Evolutionary conservation across 2,888 invertebrate species (phyloP).

Genomic region (Caenorhabditis drosophilae): DNA sequence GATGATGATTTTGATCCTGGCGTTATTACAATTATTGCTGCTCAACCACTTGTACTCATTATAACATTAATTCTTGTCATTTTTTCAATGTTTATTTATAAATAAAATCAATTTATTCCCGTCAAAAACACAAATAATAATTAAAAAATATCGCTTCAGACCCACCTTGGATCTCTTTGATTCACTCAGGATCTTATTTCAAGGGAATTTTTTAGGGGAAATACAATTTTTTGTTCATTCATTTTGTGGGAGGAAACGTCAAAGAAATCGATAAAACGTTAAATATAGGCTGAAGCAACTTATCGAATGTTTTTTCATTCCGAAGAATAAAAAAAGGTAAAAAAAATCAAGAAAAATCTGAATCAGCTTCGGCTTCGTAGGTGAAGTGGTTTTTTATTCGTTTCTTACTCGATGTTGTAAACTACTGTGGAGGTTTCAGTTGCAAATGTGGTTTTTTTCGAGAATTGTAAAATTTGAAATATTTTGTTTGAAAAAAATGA

Average conservation of each 20-base stretch:
- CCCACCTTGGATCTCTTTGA: neutral
- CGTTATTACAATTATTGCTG: conserved; percentile 20
- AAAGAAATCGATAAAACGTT: neutral
- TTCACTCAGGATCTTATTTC: conserved; percentile 1
- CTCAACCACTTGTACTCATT: conserved; percentile 27
- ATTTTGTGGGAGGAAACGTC: neutral
- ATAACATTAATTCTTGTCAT: conserved; percentile 19
- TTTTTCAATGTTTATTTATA: conserved; percentile 19
- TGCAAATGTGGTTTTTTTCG: too few relatives aligned
- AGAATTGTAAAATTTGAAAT: too few relatives aligned
- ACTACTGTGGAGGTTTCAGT: too few relatives aligned
- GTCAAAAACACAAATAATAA: too few relatives aligned
- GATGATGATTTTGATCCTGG: conserved; percentile 41
- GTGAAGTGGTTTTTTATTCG: too few relatives aligned
- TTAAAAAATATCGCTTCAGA: too few relatives aligned
- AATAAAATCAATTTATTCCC: too few relatives aligned
- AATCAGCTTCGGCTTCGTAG: neutral
- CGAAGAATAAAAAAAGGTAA: neutral
- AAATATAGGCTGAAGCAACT: neutral
- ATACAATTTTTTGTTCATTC: neutral
- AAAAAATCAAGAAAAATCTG: neutral
- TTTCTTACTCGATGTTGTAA: too few relatives aligned
- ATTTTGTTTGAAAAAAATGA: too few relatives aligned
- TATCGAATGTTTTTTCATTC: neutral
- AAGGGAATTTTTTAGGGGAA: conserved; percentile 1